Conservation (phyloP, 2,797 vertebrate species). For the Chrosomus eos region DNA sequence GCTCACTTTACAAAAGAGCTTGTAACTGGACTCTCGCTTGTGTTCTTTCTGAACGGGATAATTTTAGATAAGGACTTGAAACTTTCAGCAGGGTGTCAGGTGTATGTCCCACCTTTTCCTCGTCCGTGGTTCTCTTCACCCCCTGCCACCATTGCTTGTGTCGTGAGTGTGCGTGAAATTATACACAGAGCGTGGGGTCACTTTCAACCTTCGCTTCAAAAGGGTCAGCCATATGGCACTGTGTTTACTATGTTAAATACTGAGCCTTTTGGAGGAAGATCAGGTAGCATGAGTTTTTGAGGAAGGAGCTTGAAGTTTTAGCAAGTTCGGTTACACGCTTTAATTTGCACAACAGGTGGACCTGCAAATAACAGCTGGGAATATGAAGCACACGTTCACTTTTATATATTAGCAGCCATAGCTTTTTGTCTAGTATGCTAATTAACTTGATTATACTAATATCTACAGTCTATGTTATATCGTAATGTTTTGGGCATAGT, state of each 20-base stretch:
- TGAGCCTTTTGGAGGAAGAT: slow-evolving; percentile 9
- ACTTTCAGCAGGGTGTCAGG: slow-evolving; percentile 73
- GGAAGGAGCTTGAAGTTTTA: background rate
- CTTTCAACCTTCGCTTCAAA: slow-evolving; percentile 24
- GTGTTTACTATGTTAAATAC: slow-evolving; percentile 13
- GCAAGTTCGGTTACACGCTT: background rate
- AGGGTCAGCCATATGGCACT: slow-evolving; percentile 30
- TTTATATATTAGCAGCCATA: background rate
- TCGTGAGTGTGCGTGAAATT: slow-evolving; percentile 36
- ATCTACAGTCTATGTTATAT: background rate
- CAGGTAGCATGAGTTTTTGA: background rate
- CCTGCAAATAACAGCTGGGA: background rate
- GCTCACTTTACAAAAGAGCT: slow-evolving; percentile 68
- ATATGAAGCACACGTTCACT: background rate
- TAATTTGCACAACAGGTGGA: background rate
- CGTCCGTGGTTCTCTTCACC: slow-evolving; percentile 11
- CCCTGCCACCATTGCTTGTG: slow-evolving; percentile 39
- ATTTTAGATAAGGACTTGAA: slow-evolving; percentile 77
- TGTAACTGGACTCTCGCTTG: slow-evolving; percentile 76
- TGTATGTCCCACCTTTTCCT: slow-evolving; percentile 35
- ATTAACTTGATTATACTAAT: background rate
- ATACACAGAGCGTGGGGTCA: slow-evolving; percentile 26
- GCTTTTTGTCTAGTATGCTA: background rate
- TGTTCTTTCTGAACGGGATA: slow-evolving; percentile 70
- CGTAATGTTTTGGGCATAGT: background rate